A percentile compares a stretch with the other conserved stretches of the same genome.
Conservation (phyloP, 2,888 invertebrate genomes). For the Mamestra brassicae region DNA sequence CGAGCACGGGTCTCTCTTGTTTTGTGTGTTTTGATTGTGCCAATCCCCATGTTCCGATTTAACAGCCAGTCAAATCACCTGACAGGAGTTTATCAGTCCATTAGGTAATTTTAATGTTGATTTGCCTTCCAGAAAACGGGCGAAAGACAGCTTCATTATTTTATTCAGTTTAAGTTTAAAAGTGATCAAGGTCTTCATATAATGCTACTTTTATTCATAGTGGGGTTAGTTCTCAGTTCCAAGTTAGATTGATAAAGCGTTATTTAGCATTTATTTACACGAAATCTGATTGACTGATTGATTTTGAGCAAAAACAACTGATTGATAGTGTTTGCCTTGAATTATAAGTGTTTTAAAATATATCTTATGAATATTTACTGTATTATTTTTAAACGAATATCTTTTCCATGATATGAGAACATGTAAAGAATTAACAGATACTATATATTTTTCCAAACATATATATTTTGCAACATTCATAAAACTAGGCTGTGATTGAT, state of each 20-base stretch:
- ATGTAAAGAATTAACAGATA: not conserved
- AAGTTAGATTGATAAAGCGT: conserved; percentile 53
- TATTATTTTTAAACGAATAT: not conserved
- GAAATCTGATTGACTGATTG: conserved; percentile 46
- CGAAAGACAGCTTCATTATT: no score
- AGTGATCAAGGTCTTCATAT: conserved; percentile 4
- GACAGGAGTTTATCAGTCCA: not conserved
- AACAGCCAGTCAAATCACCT: no score
- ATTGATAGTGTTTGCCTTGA: conserved; percentile 21
- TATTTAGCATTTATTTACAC: conserved; percentile 65
- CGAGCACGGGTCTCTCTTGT: no score
- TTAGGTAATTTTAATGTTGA: not conserved
- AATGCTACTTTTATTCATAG: conserved; percentile 1
- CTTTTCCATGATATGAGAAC: not conserved
- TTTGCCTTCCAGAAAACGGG: not conserved
- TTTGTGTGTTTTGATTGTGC: not conserved
- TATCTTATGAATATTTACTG: not conserved
- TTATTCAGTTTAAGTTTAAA: not conserved
- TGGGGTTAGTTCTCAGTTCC: conserved; percentile 19
- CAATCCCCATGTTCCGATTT: not conserved
- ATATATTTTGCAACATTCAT: conserved; percentile 24
- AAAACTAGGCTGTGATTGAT: conserved; percentile 25
- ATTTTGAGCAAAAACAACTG: conserved; percentile 36
- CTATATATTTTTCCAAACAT: not conserved
- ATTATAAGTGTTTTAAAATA: conserved; percentile 19